Base-by-base conservation (phyloP, 1,140 invertebrate species). In the Lepidurus couesii region DNA sequence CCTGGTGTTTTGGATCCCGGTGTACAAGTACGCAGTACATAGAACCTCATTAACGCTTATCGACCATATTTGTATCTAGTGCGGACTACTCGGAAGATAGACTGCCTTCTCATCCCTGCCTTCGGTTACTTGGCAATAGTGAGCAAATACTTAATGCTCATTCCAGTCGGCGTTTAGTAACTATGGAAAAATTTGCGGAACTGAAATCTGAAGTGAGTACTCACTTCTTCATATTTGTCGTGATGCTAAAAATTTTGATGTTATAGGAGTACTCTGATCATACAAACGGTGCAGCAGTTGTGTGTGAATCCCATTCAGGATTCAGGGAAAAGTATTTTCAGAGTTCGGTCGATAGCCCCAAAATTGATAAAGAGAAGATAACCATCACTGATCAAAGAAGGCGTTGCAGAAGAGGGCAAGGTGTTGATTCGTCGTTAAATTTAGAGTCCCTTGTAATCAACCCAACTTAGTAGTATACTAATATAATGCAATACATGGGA, bases 1-100 rank as follows among this genome's bases (percentile, higher is more conserved):
- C 81, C 86, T 98, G 16, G 95, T 97, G 0, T 96, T 91, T 86
- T 98, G 96, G 96, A 90, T 96, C 83, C 97, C 97, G 75, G 87
- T 96, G 76, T 92, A 92, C 80, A 90, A 91, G 92, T 92, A 86
- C 13, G 34, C 4, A 26, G n/a, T 53, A 8, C 21, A 53, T 34
- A 42, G 78, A 75, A 43, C 45, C 9, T 11, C 21, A 26, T 44
- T 47, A n/a, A 77, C 16, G 4, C 44, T 73, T 21, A 53, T 78
- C 77, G 78, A 78, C 83, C 84, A 80, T 86, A 86, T 80, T 79
- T 73, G 3, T n/a, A 42, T 34, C 73, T 82, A 94, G 92, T 80
- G 88, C 90, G 76, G 90, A 93, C 81, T 97, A 96, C 84, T 84
- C 86, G 5, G 90, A 91, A 78, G 86, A 90, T 3, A 88, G 91